These are phyloP conservation scores for Eupithecia centaureata DNA, from an alignment of 2,888 invertebrate species.

Conservation along the genomic window DNA sequence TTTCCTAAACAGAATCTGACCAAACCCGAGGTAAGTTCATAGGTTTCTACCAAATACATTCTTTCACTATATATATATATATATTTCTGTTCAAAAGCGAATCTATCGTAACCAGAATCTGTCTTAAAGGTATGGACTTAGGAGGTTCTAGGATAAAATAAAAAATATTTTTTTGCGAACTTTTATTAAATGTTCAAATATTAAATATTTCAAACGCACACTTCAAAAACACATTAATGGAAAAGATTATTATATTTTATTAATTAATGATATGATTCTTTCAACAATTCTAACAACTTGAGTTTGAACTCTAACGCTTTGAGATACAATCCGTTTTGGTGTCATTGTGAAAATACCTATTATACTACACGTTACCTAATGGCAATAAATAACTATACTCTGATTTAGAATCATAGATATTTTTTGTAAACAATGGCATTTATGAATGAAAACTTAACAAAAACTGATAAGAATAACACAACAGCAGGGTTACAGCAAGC, in stretches of 20 bases:
- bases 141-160: neutral
- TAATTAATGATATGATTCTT: conserved; percentile 64
- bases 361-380: neutral
- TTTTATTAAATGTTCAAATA: conserved; percentile 63
- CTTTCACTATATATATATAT: too few relatives aligned
- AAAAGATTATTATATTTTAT: conserved; percentile 57
- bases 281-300: conserved; percentile 49
- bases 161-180: conserved; percentile 53
- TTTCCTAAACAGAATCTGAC: too few relatives aligned
- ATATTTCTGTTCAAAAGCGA: too few relatives aligned
- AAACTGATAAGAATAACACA: too few relatives aligned
- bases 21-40: too few relatives aligned
- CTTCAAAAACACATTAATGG: conserved; percentile 54
- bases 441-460: too few relatives aligned
- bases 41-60: too few relatives aligned
- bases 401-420: too few relatives aligned
- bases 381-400: neutral
- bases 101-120: too few relatives aligned
- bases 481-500: too few relatives aligned
- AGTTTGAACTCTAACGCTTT: conserved; percentile 29
- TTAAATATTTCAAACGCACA: conserved; percentile 59
- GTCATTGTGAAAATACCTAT: neutral
- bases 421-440: too few relatives aligned
- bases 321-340: conserved; percentile 10
- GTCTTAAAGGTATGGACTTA: too few relatives aligned